Conservation (phyloP, 2,113 vertebrate genomes). For the Xyrauchen texanus region DNA sequence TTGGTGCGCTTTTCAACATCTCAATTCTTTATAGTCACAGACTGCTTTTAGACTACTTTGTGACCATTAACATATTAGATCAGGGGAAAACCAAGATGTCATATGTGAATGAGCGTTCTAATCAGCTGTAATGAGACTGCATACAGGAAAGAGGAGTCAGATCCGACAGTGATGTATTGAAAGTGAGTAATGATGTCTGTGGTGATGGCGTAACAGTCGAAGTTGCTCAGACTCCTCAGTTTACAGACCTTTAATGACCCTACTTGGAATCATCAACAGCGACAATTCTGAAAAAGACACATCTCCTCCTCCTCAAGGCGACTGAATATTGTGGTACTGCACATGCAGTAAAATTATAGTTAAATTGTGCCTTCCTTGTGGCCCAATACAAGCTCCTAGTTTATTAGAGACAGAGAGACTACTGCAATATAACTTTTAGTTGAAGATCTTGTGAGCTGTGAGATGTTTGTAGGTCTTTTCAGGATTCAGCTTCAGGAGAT, state of each 20-base stretch:
- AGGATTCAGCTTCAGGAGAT: too few relatives aligned
- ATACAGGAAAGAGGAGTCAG: constrained; percentile 26
- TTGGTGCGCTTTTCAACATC: too few relatives aligned
- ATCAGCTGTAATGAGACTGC: constrained; percentile 19
- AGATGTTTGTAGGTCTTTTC: too few relatives aligned
- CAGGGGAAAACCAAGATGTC: constrained; percentile 24
- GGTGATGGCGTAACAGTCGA: constrained; percentile 1
- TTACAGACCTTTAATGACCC: not conserved
- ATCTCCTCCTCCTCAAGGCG: too few relatives aligned
- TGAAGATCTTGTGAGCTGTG: too few relatives aligned
- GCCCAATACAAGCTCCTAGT: too few relatives aligned
- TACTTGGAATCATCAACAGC: not conserved
- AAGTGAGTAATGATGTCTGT: constrained; percentile 10
- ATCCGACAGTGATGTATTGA: constrained; percentile 29
- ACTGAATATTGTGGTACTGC: too few relatives aligned
- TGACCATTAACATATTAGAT: not conserved
- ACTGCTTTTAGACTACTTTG: not conserved
- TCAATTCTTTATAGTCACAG: constrained; percentile 6
- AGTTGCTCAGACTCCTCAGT: constrained; percentile 9
- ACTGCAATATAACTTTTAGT: too few relatives aligned
- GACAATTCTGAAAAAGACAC: too few relatives aligned
- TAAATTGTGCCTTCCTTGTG: too few relatives aligned
- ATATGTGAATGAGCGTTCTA: constrained; percentile 23
- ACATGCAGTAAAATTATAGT: too few relatives aligned
- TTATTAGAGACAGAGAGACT: too few relatives aligned